Evolutionary conservation across 2,113 vertebrate genomes (phyloP).

Genomic region (Suricata suricatta): DNA sequence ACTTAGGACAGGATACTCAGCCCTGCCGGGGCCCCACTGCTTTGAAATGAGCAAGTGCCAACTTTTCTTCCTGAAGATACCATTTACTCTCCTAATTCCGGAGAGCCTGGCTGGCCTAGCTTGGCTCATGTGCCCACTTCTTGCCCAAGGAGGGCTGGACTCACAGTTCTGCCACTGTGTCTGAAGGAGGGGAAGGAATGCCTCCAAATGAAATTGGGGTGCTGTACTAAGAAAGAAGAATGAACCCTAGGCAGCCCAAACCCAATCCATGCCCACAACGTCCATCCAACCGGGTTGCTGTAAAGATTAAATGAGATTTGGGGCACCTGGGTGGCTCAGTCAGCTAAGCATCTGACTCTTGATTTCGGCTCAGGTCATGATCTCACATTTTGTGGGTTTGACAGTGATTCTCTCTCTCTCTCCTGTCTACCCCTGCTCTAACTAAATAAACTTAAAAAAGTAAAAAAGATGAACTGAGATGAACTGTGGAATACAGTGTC

Average conservation of each 20-base stretch:
- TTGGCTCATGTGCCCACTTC: neutral
- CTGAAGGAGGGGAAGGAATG: neutral
- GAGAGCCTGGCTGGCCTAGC: no score
- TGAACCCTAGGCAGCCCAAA: neutral
- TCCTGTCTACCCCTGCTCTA: no score
- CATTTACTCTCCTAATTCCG: neutral
- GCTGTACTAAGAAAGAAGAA: neutral
- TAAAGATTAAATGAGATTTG: neutral
- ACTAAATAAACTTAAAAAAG: no score
- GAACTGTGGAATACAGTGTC: neutral
- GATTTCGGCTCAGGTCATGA: no score
- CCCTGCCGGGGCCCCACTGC: neutral
- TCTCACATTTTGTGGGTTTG: no score
- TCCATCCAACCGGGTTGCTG: fast-evolving
- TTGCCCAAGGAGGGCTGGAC: neutral
- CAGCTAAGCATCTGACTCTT: no score
- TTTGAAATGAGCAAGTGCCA: neutral
- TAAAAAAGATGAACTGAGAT: neutral
- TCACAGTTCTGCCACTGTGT: neutral
- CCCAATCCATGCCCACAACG: neutral
- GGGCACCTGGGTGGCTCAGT: no score
- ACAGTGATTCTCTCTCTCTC: no score
- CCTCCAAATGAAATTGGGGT: neutral
- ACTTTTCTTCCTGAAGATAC: neutral
- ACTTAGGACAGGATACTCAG: fast-evolving